phyloP scores from a whole-genome alignment of 2,888 invertebrate species.

The Marasmarcha lunaedactyla region DNA sequence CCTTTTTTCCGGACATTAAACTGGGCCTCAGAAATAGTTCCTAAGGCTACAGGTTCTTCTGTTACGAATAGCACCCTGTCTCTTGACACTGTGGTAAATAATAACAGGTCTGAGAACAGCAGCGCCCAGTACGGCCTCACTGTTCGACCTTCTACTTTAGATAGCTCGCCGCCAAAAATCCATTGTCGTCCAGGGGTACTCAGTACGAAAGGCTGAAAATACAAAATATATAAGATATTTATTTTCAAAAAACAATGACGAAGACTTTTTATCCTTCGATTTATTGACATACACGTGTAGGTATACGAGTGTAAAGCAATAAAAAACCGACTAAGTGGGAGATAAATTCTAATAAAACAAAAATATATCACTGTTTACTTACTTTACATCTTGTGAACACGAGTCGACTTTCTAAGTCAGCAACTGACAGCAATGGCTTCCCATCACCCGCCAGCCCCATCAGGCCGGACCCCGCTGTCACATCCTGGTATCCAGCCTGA shows the following conservation, averaged over 20 bases:
- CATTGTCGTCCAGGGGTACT: slow-evolving; percentile 87
- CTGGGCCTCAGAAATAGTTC: slow-evolving; percentile 83
- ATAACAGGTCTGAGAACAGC: slow-evolving; percentile 84
- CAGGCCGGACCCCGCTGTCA: slow-evolving; percentile 84
- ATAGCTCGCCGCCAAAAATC: slow-evolving; percentile 90
- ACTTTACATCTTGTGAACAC: slow-evolving; percentile 92
- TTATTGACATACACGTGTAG: neutral
- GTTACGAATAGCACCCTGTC: slow-evolving; percentile 89
- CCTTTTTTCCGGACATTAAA: slow-evolving; percentile 89
- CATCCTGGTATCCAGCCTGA: slow-evolving; percentile 81
- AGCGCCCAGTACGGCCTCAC: slow-evolving; percentile 88
- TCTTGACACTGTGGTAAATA: slow-evolving; percentile 88
- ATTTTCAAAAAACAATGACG: neutral
- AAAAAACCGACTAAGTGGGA: too few species aligned
- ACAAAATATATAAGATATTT: slow-evolving; percentile 3
- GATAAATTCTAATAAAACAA: neutral
- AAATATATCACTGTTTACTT: slow-evolving; percentile 11
- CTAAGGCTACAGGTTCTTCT: slow-evolving; percentile 85
- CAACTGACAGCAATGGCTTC: slow-evolving; percentile 82
- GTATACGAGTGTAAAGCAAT: neutral
- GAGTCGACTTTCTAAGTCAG: slow-evolving; percentile 87
- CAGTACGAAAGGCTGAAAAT: slow-evolving; percentile 80
- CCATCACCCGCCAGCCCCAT: slow-evolving; percentile 91
- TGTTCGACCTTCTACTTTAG: slow-evolving; percentile 84
- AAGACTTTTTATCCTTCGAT: neutral